These are phyloP conservation scores for Anoura caudifer DNA, from an alignment of 2,113 vertebrate species.

Conservation along the genomic window DNA sequence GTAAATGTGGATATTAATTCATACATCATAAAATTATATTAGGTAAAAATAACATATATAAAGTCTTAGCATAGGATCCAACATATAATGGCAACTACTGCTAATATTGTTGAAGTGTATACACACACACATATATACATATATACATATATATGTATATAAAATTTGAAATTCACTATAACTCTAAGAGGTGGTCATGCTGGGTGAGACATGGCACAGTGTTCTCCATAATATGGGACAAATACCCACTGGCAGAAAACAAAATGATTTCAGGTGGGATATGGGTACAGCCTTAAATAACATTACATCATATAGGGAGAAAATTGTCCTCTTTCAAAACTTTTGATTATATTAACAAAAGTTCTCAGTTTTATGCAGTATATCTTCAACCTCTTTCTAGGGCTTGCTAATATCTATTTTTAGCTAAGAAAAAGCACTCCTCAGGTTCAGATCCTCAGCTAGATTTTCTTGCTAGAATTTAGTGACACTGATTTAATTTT, in stretches of 20 bases:
- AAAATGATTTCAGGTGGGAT: conserved; percentile 7
- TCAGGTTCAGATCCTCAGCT: neutral
- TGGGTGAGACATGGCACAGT: neutral
- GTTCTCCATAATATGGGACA: neutral
- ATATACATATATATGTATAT: neutral
- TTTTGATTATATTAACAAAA: conserved; percentile 25
- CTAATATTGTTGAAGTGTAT: neutral
- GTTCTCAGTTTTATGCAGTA: neutral
- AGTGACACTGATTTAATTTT: neutral
- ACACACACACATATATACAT: too few species aligned
- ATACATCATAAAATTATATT: neutral
- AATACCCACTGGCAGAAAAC: neutral
- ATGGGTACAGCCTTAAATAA: neutral
- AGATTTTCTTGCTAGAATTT: neutral
- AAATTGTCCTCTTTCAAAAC: conserved; percentile 26
- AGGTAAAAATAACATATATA: neutral
- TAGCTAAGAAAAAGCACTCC: neutral
- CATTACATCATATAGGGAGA: neutral
- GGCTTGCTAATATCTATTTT: neutral
- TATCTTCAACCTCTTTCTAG: neutral
- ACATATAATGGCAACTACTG: neutral
- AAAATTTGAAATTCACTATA: neutral
- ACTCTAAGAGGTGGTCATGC: neutral
- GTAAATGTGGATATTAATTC: neutral
- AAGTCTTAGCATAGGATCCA: neutral